Evolutionary conservation across 2,888 invertebrate species (phyloP), one percentile per base, ranked within the genome.

Genomic region (Thymelicus sylvestris): DNA sequence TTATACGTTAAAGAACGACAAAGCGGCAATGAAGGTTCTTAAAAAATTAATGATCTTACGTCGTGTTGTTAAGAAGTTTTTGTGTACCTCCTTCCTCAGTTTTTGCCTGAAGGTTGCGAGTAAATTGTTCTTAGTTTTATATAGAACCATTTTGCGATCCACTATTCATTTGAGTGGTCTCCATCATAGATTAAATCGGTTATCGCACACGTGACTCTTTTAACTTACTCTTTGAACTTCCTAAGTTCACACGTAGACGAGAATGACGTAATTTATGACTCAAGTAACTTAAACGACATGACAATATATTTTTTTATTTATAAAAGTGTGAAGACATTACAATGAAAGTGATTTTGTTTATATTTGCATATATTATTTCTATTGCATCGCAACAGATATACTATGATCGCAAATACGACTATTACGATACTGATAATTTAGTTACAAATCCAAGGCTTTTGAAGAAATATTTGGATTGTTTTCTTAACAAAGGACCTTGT

Each of bases 391-490:
- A 86, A 72, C 78, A 85, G 12, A 78, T 74, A 44, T 85, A 81
- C 76, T 89, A 90, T 67, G 87, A 90, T 67, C 79, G 78, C 2
- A 82, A 80, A 74, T 97, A 95, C 80, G 96, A 96, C 82, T 95
- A 95, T 81, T 93, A 96, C 72, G 95, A 97, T 81, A 82, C 96
- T 66, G 96, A 97, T 75, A 92, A 95, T 77, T 95, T 97, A 75
- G 86, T 97, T 48, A 87, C 86, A 59, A 97, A 95, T 83, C 95
- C 95, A 24, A 94, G 96, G 72, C 87, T 97, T 63, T 85, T 97
- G 47, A 95, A 94, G 78, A 96, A 95, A 79, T 97, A 97, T 82
- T 89, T 96, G 76, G 95, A 95, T 70, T 97, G 97, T 81, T 90
- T 90, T 73, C 76, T 91, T 39, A 82, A 83, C 50, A 82, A 79